Conservation (phyloP, 2,113 vertebrate genomes). For the Rhinolophus ferrumequinum region DNA sequence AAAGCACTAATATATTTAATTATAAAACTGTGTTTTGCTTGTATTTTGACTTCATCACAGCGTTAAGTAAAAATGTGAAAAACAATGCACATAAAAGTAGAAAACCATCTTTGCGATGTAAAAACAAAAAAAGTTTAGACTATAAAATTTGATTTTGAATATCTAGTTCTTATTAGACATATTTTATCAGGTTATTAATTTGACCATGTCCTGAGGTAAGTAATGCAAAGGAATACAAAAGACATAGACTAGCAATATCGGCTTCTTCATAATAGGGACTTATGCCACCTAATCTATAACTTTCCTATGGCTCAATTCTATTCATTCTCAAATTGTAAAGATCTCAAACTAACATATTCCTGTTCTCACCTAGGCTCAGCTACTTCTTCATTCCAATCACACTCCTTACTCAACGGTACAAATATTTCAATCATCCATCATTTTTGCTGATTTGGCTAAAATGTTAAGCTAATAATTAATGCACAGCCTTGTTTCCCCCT, state of each 20-base stretch:
- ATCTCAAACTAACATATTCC: background rate
- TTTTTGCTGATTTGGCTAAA: constrained; percentile 65
- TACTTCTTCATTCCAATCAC: background rate
- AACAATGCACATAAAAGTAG: background rate
- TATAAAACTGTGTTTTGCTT: background rate
- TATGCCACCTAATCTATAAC: background rate
- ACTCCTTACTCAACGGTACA: background rate
- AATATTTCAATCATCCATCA: constrained; percentile 47
- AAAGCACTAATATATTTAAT: background rate
- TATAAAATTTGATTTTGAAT: background rate
- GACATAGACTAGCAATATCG: background rate
- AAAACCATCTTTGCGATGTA: background rate
- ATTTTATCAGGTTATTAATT: background rate
- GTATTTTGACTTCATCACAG: background rate
- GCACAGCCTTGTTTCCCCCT: background rate
- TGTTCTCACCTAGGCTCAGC: background rate
- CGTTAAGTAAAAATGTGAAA: background rate
- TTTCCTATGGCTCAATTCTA: background rate
- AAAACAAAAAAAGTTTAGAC: background rate
- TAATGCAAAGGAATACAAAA: background rate
- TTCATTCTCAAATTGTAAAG: background rate
- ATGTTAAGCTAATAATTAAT: constrained; percentile 30
- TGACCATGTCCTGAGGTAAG: background rate
- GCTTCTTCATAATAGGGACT: background rate
- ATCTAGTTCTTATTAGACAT: background rate